phyloP scores from a whole-genome alignment of 2,888 invertebrate genomes.

The Neria commutata region DNA sequence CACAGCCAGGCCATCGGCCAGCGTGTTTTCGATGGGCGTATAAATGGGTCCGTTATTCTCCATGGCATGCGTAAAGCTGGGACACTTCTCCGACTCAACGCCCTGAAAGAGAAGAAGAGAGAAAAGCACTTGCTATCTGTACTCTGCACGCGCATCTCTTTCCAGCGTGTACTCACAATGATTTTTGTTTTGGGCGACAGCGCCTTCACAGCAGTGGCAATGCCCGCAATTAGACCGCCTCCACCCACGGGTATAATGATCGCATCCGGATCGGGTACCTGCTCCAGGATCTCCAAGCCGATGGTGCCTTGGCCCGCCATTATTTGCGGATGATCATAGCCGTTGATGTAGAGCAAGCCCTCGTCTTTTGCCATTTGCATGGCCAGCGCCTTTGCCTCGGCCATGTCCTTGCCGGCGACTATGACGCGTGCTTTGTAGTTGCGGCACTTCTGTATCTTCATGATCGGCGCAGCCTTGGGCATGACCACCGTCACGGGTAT shows the following conservation, averaged over 20 bases:
- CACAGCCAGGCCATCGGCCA: constrained; percentile 90
- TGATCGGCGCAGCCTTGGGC: constrained; percentile 93
- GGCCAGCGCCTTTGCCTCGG: constrained; percentile 81
- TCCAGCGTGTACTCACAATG: constrained; percentile 71
- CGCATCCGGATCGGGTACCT: constrained; percentile 86
- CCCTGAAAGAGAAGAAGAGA: constrained; percentile 66
- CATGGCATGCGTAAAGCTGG: constrained; percentile 81
- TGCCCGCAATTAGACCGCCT: constrained; percentile 92
- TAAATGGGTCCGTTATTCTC: constrained; percentile 72
- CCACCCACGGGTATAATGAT: constrained; percentile 87
- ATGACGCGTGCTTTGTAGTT: constrained; percentile 85
- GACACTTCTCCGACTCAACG: constrained; percentile 90
- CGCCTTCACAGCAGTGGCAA: constrained; percentile 87
- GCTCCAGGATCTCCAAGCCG: constrained; percentile 90
- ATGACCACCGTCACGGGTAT: constrained; percentile 88
- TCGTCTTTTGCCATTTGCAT: constrained; percentile 75
- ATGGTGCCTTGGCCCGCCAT: constrained; percentile 95
- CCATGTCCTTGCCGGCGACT: constrained; percentile 76
- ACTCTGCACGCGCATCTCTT: background rate
- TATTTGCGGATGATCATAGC: constrained; percentile 94
- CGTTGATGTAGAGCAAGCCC: constrained; percentile 83
- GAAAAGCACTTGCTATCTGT: background rate
- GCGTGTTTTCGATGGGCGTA: constrained; percentile 73
- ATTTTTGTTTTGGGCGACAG: constrained; percentile 82
- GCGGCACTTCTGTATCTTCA: constrained; percentile 91